Base-by-base conservation (phyloP, 2,113 vertebrate species). In the Hippotragus niger region DNA sequence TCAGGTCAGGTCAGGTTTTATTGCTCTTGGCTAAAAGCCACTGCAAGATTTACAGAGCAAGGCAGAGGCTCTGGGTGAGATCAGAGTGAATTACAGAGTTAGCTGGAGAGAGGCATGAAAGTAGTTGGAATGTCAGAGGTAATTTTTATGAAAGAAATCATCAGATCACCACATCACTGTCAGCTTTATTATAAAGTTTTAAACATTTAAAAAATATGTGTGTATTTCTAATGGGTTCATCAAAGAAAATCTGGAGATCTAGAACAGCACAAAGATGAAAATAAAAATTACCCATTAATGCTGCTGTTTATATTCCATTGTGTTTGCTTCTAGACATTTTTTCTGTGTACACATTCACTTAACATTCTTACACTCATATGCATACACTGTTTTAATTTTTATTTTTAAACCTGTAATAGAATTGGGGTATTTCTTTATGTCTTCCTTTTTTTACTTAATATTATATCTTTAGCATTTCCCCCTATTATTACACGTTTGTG, bases 21-120 rank as follows among this genome's bases (percentile, higher is more conserved):
- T 95, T 93, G 71, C 83, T 94, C 43, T 93, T 95, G 97, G 96
- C 96, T 93, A 95, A 97, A 95, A 88, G 82, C 89, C 91, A 96
- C 36, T 27, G 5, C 36, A 83, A 89, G 89, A 95, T 96, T 95
- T 97, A 91, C 91, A 95, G 89, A 96, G 71, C 78, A 93, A 95
- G 71, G 80, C 96, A 94, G 60, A 96, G 57, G 55, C 67, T 96
- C 33, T 0, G 8, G 40, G 81, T 94, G 76, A 97, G 58, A 94
- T 60, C 47, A 94, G 89, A 89, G 29, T 94, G 78, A 95, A 97
- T 97, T 89, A 88, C 25, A 83, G 64, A 82, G 31, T 57, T 80
- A 52, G 74, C 29, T 62, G 43, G 55, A 96, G 36, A 98, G 80
- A 94, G 76, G 53, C 55, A 86, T 71, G 76, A 93, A 92, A 90